Evolutionary conservation across 1,140 invertebrate species (phyloP).

Genomic region (Macrobrachium rosenbergii): DNA sequence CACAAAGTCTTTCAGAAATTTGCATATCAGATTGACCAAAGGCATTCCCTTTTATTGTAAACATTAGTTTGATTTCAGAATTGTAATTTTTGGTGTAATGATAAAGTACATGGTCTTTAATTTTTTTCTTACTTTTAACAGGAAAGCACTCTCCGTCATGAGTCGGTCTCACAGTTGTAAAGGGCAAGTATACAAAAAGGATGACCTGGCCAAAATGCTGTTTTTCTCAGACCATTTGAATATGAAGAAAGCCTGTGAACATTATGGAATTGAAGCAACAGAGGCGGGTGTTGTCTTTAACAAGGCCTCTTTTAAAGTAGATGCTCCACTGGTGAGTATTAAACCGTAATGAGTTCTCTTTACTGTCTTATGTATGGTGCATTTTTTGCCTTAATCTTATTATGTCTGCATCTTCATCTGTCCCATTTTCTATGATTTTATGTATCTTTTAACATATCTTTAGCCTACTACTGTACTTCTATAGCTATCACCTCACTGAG

Average conservation of each 20-base stretch:
- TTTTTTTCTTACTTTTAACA: not conserved
- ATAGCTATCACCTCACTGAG: no score
- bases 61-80: no score
- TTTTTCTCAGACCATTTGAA: not conserved
- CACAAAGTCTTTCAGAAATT: no score
- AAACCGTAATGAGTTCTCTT: not conserved
- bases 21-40: no score
- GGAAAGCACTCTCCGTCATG: not conserved
- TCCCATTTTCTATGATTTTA: no score
- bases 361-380: not conserved
- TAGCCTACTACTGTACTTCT: no score
- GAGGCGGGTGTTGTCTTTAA: not conserved
- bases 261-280: not conserved
- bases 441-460: no score
- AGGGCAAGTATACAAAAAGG: not conserved
- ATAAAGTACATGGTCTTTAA: no score
- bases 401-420: no score
- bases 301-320: conserved; percentile 6
- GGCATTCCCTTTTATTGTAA: no score
- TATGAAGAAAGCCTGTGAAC: not conserved
- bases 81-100: no score
- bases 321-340: not conserved
- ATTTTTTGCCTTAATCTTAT: no score
- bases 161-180: conserved; percentile 3
- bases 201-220: conserved; percentile 6